Evolutionary conservation across 2,888 invertebrate genomes (phyloP), one percentile per base, ranked within the genome.

Genomic region (Zygothrica quintamaculata): DNA sequence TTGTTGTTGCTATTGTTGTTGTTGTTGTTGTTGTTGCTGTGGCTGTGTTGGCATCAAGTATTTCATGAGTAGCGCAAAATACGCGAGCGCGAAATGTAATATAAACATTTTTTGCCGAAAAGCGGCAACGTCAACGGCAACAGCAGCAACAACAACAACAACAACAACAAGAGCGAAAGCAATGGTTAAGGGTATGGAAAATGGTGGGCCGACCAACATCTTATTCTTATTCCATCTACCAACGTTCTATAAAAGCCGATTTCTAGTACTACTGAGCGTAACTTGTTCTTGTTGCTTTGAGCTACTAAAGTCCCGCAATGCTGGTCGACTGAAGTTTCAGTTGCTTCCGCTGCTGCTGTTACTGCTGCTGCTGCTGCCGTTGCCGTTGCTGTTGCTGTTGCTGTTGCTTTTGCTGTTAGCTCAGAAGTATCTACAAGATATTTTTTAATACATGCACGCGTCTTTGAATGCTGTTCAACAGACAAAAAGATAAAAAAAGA

Each of bases 21-120:
- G 40, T 64, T 53, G 60, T 25, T 43, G 18, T 16, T 56, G 33
- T 58, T 69, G 70, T 65, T 64, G 67, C 53, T 67, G 75, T 56
- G 58, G 59, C 66, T 66, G 67, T 69, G 74, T 70, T 76, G 77
- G 76, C 68, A 77, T 88, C 72, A 84, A 81, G 79, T 81, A 81
- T 87, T 85, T 87, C 65, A 79, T 74, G 85, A 84, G 84, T 76
- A 81, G 84, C 81, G 82, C 56, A 84, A 79, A 84, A 84, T 76
- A 78, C 84, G 84, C 88, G 71, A 72, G 84, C 88, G 88, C 81
- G 88, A 89, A 88, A 89, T 89, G 89, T 88, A 89, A 89, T 89
- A 89, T 89, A 89, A 89, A 89, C 88, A 89, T 89, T 89, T 89
- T 89, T 89, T 82, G 56, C 67, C 67, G 48, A 42, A 13, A 25